Conservation (phyloP, 2,888 invertebrate genomes). For the Barypeithes pellucidus region DNA sequence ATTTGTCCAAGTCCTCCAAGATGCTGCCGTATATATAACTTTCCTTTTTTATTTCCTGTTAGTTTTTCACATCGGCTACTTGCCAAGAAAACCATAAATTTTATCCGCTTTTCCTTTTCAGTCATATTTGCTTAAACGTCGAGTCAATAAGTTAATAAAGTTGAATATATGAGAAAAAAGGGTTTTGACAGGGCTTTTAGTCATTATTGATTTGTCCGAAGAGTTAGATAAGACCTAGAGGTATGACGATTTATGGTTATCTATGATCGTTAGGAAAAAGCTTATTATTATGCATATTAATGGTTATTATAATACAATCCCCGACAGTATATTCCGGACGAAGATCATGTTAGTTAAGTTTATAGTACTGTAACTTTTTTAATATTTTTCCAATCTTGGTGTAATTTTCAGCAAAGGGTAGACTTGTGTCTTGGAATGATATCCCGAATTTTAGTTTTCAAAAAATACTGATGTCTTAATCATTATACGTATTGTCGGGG, state of each 20-base stretch:
- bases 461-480: too few species aligned
- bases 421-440: too few species aligned
- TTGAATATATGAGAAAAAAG: slow-evolving; percentile 14
- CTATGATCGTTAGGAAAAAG: too few species aligned
- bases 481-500: too few species aligned
- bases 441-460: too few species aligned
- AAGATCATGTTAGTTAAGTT: too few species aligned
- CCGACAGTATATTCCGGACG: too few species aligned
- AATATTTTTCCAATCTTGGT: too few species aligned
- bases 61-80: slow-evolving; percentile 27
- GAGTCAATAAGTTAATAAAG: slow-evolving; percentile 35
- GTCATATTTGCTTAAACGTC: slow-evolving; percentile 44
- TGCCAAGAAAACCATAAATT: slow-evolving; percentile 41
- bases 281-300: too few species aligned
- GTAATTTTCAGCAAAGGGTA: too few species aligned
- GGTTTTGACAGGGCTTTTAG: slow-evolving; percentile 13
- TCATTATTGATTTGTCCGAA: not conserved
- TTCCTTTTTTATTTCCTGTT: slow-evolving; percentile 36
- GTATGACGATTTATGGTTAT: not conserved
- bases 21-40: slow-evolving; percentile 43
- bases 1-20: slow-evolving; percentile 43
- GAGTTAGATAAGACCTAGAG: not conserved
- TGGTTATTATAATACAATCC: too few species aligned
- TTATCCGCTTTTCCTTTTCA: slow-evolving; percentile 39
- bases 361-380: too few species aligned